phyloP scores from a whole-genome alignment of 2,888 invertebrate species.

The Zele albiditarsus region DNA sequence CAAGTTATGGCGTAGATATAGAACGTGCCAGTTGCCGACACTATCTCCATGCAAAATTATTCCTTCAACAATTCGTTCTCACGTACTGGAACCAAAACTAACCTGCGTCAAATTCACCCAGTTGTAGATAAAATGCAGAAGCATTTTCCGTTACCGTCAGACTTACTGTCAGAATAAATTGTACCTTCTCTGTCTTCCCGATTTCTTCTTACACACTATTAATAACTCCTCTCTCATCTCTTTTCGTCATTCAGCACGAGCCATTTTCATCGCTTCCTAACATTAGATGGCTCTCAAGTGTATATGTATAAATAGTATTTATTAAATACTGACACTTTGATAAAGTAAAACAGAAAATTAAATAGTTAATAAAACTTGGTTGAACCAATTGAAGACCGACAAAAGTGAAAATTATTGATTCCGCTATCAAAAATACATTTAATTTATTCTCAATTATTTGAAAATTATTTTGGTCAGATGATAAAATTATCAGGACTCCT shows the following conservation, averaged over 20 bases:
- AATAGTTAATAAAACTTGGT: not conserved
- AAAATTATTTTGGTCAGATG: not conserved
- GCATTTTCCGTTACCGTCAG: constrained; percentile 50
- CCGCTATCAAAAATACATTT: not conserved
- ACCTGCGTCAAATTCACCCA: constrained; percentile 2
- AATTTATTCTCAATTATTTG: not conserved
- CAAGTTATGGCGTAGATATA: constrained; percentile 2
- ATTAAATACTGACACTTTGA: not conserved
- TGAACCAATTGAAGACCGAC: not conserved
- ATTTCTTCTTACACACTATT: constrained; percentile 14
- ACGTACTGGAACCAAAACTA: not conserved
- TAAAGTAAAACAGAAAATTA: not conserved
- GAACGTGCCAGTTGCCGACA: not conserved
- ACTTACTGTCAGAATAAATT: constrained; percentile 52
- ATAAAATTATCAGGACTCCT: not conserved
- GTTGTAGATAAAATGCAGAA: constrained; percentile 47
- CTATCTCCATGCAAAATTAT: constrained; percentile 44
- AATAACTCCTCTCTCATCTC: not conserved
- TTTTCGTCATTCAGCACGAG: not conserved
- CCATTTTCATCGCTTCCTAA: not conserved
- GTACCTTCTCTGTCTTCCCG: constrained; percentile 19
- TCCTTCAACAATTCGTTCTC: constrained; percentile 42
- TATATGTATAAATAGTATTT: not conserved
- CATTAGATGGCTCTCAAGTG: not conserved
- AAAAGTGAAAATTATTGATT: not conserved